These are phyloP conservation scores for Irena cyanogastra DNA, from an alignment of 2,113 vertebrate genomes.

Conservation along the genomic window DNA sequence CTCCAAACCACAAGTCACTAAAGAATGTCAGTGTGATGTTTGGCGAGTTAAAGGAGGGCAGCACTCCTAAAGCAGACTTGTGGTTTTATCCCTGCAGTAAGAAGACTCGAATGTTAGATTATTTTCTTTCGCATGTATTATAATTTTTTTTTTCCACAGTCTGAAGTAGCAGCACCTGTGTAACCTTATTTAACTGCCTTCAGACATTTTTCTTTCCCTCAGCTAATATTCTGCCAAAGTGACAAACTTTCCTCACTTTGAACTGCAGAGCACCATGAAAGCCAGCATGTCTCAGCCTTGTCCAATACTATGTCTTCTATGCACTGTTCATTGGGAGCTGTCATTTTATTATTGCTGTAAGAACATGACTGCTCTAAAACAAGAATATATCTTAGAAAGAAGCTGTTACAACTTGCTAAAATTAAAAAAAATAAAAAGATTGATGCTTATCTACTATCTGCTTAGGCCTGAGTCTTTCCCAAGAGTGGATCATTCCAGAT, in stretches of 20 bases:
- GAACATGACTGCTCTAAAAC: neutral
- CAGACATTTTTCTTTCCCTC: constrained; percentile 27
- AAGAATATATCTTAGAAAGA: neutral
- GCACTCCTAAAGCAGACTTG: constrained; percentile 17
- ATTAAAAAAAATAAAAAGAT: neutral
- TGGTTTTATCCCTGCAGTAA: constrained; percentile 28
- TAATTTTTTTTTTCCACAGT: constrained; percentile 38
- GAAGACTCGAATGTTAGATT: constrained; percentile 37
- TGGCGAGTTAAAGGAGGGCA: constrained; percentile 26
- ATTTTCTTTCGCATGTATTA: constrained; percentile 49
- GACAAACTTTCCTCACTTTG: constrained; percentile 51
- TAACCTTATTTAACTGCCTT: constrained; percentile 60
- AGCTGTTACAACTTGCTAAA: neutral
- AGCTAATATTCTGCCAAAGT: constrained; percentile 28
- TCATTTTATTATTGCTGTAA: neutral
- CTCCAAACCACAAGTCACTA: constrained; percentile 42
- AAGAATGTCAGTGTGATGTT: constrained; percentile 47
- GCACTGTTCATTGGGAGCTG: neutral
- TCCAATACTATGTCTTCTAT: neutral
- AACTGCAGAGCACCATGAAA: constrained; percentile 23
- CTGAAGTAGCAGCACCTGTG: constrained; percentile 61
- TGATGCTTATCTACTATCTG: neutral
- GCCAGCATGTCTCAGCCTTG: neutral
- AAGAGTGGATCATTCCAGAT: neutral
- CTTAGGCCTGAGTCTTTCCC: neutral